These are phyloP conservation scores for Phalacrocorax carbo DNA, from an alignment of 2,113 vertebrate species.

Conservation along the genomic window DNA sequence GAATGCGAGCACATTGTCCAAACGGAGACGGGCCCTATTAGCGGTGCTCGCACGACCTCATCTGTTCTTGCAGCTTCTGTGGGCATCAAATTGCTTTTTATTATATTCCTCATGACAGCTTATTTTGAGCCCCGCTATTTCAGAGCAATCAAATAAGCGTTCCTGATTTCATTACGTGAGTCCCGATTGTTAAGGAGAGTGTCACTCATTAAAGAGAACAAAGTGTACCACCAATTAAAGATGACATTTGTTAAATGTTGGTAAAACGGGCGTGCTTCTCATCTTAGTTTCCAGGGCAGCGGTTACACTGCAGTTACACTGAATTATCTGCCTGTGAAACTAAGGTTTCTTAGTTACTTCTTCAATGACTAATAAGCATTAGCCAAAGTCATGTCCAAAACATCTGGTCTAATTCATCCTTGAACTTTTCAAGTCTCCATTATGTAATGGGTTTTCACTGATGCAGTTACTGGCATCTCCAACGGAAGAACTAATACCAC, in stretches of 20 bases:
- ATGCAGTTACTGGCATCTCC: neutral
- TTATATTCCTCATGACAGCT: neutral
- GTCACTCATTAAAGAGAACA: neutral
- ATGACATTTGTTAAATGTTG: constrained; percentile 10
- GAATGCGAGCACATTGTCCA: neutral
- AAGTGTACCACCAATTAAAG: constrained; percentile 26
- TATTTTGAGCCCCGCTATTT: neutral
- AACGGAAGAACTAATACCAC: neutral
- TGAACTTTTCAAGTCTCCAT: constrained; percentile 5
- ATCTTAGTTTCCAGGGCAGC: constrained; percentile 33
- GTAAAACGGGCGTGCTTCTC: neutral
- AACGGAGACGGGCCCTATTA: neutral
- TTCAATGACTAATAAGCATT: neutral
- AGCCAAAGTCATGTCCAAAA: neutral
- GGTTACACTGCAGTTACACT: neutral
- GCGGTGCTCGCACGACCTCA: neutral
- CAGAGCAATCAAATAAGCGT: neutral
- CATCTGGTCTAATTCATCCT: neutral
- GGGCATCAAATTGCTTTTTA: neutral
- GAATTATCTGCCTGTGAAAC: neutral
- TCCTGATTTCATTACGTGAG: neutral
- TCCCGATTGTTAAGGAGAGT: neutral
- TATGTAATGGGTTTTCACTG: neutral
- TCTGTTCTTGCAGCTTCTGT: neutral
- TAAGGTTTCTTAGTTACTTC: constrained; percentile 24